Conservation (phyloP, 2,888 invertebrate genomes). For the Athrips mouffetella region DNA sequence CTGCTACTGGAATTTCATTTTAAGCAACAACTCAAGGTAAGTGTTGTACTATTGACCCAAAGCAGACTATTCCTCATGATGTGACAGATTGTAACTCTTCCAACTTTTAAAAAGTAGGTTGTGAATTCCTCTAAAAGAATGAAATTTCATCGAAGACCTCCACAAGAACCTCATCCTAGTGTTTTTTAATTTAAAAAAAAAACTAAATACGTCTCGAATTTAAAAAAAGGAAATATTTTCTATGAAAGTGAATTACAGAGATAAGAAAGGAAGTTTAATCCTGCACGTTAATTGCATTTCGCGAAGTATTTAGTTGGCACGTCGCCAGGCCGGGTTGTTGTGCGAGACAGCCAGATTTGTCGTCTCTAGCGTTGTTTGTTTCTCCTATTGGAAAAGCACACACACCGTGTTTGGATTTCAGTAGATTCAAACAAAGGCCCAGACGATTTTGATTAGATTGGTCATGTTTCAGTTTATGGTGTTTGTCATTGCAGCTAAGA, state of each 20-base stretch:
- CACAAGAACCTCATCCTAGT: too few relatives aligned
- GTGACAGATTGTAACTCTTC: too few relatives aligned
- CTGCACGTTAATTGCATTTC: neutral
- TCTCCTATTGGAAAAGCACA: constrained; percentile 1
- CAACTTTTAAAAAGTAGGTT: too few relatives aligned
- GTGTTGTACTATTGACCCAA: neutral
- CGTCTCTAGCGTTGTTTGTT: constrained; percentile 1
- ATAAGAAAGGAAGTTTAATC: neutral
- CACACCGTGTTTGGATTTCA: neutral
- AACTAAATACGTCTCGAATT: too few relatives aligned
- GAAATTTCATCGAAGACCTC: too few relatives aligned
- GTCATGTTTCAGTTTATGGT: too few relatives aligned
- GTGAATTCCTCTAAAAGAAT: too few relatives aligned
- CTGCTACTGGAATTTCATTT: neutral
- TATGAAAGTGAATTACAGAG: neutral
- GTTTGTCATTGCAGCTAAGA: too few relatives aligned
- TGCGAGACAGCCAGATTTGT: constrained; percentile 4
- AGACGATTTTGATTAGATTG: too few relatives aligned
- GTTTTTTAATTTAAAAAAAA: too few relatives aligned
- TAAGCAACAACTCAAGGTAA: neutral
- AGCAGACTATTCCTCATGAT: too few relatives aligned
- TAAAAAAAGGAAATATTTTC: neutral
- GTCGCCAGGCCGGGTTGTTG: neutral
- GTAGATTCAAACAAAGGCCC: neutral
- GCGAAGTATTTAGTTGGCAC: constrained; percentile 2